These are phyloP conservation scores for Pyrrhia umbra DNA, from an alignment of 2,888 invertebrate genomes.

Conservation along the genomic window DNA sequence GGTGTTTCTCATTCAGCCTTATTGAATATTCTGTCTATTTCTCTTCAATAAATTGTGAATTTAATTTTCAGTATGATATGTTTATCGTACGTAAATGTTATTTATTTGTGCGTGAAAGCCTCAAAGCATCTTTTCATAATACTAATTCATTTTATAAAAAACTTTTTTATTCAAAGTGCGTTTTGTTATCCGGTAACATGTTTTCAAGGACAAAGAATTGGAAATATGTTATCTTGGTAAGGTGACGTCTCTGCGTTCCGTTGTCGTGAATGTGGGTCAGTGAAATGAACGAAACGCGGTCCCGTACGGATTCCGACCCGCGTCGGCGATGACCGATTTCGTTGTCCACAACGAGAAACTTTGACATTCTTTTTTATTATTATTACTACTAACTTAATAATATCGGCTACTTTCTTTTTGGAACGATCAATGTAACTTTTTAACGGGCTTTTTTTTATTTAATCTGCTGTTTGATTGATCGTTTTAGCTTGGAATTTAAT, in stretches of 20 bases:
- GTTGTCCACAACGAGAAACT: conserved; percentile 76
- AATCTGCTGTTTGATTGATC: neutral
- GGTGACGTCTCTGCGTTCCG: conserved; percentile 68
- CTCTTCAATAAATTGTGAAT: neutral
- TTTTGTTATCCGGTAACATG: conserved; percentile 16
- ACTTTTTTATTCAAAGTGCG: conserved; percentile 12
- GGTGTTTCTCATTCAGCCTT: conserved; percentile 24
- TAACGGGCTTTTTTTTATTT: conserved; percentile 15
- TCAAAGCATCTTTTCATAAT: too few species aligned
- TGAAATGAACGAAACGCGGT: conserved; percentile 88
- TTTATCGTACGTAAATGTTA: too few species aligned
- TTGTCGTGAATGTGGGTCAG: conserved; percentile 85
- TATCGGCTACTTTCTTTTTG: conserved; percentile 62
- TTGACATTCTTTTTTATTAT: conserved; percentile 78
- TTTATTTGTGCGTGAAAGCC: too few species aligned
- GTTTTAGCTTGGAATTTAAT: neutral
- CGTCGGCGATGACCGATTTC: conserved; percentile 84
- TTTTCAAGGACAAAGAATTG: conserved; percentile 66
- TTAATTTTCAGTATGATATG: neutral
- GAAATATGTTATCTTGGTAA: conserved; percentile 58
- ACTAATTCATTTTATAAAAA: too few species aligned
- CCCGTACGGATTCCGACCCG: conserved; percentile 87
- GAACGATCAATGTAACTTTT: conserved; percentile 27
- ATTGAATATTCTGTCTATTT: conserved; percentile 18
- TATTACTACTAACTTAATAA: conserved; percentile 53